Evolutionary conservation across 2,113 vertebrate species (phyloP).

Genomic region (Cyrtonyx montezumae): DNA sequence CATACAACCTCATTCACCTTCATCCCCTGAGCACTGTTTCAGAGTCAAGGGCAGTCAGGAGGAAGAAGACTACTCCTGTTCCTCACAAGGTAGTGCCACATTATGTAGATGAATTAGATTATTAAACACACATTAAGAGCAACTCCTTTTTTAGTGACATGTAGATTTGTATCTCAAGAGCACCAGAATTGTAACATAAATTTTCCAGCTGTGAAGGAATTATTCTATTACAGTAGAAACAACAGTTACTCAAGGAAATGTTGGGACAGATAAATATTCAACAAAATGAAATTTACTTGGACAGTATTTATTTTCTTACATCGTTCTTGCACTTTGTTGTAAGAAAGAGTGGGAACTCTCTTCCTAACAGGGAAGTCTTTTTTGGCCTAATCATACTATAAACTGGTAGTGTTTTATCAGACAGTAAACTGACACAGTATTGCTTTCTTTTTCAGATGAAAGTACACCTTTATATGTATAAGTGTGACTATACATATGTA

Average conservation of each 20-base stretch:
- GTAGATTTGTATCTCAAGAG: conserved; percentile 42
- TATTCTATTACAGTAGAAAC: background rate
- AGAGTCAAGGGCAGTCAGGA: conserved; percentile 59
- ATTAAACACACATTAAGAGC: conserved; percentile 34
- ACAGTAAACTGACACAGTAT: accelerated
- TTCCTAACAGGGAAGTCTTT: background rate
- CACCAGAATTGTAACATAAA: background rate
- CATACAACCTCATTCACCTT: conserved; percentile 57
- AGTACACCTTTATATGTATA: background rate
- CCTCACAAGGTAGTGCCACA: conserved; percentile 16
- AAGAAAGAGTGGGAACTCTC: background rate
- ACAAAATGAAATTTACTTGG: background rate
- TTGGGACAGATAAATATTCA: background rate
- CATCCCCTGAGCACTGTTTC: background rate
- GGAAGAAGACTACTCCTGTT: conserved; percentile 28
- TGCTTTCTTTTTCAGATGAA: background rate
- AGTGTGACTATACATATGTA: background rate
- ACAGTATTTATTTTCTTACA: background rate
- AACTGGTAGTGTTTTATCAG: background rate
- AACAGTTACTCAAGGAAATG: background rate
- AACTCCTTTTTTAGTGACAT: conserved; percentile 39
- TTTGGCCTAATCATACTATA: background rate
- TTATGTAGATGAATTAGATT: conserved; percentile 64
- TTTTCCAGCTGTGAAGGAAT: background rate
- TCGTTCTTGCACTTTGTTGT: background rate